Percentiles rank a stretch among this genome's conserved stretches.
These are phyloP conservation scores for Byasa hedistus DNA, from an alignment of 2,888 invertebrate genomes.

Conservation along the genomic window DNA sequence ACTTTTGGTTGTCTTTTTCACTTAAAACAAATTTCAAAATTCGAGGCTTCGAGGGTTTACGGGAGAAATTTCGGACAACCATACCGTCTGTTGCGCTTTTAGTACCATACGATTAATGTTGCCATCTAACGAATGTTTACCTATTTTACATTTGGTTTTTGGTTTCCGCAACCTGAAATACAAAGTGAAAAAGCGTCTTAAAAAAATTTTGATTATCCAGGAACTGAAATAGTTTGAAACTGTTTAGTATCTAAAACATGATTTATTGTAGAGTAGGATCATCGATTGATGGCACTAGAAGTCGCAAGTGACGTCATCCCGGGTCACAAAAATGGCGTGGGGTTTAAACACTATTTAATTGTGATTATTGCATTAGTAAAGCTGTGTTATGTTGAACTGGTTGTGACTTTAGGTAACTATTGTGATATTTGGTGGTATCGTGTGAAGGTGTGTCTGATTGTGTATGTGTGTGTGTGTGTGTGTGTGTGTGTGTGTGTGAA, in stretches of 20 bases:
- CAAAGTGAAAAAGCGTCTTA: neutral
- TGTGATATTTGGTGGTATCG: conserved; percentile 75
- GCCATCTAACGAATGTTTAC: conserved; percentile 7
- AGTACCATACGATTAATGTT: conserved; percentile 26
- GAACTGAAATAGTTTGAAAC: conserved; percentile 6
- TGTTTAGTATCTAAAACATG: neutral
- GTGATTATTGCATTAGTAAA: conserved; percentile 74
- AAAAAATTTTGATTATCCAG: conserved; percentile 7
- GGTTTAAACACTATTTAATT: conserved; percentile 51
- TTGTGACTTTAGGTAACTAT: conserved; percentile 78
- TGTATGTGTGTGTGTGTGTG: too few species aligned
- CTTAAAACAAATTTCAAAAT: conserved; percentile 70
- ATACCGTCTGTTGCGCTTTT: conserved; percentile 45
- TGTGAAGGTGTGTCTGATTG: too few species aligned
- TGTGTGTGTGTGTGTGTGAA: conserved; percentile 33
- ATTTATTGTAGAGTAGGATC: conserved; percentile 6
- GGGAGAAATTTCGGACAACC: conserved; percentile 69
- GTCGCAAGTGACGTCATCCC: conserved; percentile 42
- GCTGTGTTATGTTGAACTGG: conserved; percentile 76
- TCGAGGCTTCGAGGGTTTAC: conserved; percentile 64
- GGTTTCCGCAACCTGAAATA: conserved; percentile 7
- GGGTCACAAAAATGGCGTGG: conserved; percentile 31
- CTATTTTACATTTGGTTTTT: conserved; percentile 7
- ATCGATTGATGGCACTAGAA: conserved; percentile 14
- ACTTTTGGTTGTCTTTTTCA: conserved; percentile 78